Base-by-base conservation (phyloP, 2,888 invertebrate genomes). In the Luffia ferchaultella region DNA sequence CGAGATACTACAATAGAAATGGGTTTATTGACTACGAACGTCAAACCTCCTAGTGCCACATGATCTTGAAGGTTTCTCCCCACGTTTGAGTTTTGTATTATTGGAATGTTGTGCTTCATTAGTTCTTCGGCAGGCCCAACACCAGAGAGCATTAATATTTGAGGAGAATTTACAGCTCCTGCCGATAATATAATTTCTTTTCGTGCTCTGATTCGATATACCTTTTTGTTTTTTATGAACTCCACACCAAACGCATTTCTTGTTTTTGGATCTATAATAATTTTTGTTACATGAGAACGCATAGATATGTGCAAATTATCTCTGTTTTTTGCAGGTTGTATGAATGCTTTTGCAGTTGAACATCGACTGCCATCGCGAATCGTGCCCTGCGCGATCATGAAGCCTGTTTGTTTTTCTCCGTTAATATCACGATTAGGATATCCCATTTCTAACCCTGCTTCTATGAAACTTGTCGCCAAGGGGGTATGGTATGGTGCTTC, bases 401-500 rank as follows among this genome's bases (percentile, higher is more conserved):
- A 93, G 0, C 94, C 95, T 0, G 90, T 89, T 73, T 95, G 95
- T 15, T 73, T 83, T 45, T 82, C 85, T 0, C 93, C 95, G 67
- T 95, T 96, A 0, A 91, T 84, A 64, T 96, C 95, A 12, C 30
- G 5, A 30, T 30, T 30, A 3, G 12, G 30, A 12, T 12, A 30
- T 30, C 30, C 95, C 86, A 93, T 86, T 70, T 93, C 92, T 18
- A 89, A 85, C 0, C 95, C 95, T 0, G 89, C 95, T 66, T 93
- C 90, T 3, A 96, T 88, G 63, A 96, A 96, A 44, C 91, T 90
- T 0, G 90, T 87, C 0, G 92, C 90, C 49, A 96, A 70, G 0
- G 95, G 95, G 0, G 95, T 95, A 54, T 93, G 91, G 73, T 91
- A 96, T 0, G 95, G 93, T 0, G 95, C 92, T 76, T 96, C 95